Evolutionary conservation across 2,113 vertebrate species (phyloP), one percentile per base, ranked within the genome.

Genomic region (Embiotoca jacksoni): DNA sequence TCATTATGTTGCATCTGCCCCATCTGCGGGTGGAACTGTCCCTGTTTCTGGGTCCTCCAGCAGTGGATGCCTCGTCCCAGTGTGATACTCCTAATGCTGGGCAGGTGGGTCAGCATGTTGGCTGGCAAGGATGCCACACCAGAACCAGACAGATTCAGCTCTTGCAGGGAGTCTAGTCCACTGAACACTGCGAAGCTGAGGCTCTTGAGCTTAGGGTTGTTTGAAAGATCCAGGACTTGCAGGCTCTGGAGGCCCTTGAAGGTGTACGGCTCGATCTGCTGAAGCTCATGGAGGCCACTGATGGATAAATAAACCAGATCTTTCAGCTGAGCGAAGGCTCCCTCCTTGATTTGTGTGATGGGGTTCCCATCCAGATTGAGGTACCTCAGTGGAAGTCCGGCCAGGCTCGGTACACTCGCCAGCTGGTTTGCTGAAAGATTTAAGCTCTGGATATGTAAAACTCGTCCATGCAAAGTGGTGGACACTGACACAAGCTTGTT

Each of bases 181-280:
- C 86, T 94, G 65, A 98, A 96, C 3, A 96, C 93, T 6, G 94
- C 94, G 0, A 95, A 88, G 37, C 81, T 90, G 36, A 96, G 78
- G 7, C 87, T 93, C 56, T 91, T 94, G 15, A 99, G 89, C 10
- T 91, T 86, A 1, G 89, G 92, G 82, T 97, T 98, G 86, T 90
- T 94, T 1, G 97, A 99, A 11, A 99, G 93, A 90, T 99, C 97
- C 52, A 99, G 88, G 32, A 97, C 95, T 78, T 98, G 97, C 15
- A 99, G 94, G 81, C 93, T 92, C 6, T 89, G 80, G 1, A 99
- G 93, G n/a, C 94, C 95, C 7, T 72, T 92, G 85, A 99, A 98
- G 80, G 95, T 91, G 0, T 91, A 35, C 0, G 95, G 93, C 4
- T 87, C 91, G 31, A 99, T 93, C 6, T 88, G 84, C 23, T 71